These are phyloP conservation scores for Flexamia atlantica DNA, from an alignment of 2,888 invertebrate genomes.

Conservation along the genomic window DNA sequence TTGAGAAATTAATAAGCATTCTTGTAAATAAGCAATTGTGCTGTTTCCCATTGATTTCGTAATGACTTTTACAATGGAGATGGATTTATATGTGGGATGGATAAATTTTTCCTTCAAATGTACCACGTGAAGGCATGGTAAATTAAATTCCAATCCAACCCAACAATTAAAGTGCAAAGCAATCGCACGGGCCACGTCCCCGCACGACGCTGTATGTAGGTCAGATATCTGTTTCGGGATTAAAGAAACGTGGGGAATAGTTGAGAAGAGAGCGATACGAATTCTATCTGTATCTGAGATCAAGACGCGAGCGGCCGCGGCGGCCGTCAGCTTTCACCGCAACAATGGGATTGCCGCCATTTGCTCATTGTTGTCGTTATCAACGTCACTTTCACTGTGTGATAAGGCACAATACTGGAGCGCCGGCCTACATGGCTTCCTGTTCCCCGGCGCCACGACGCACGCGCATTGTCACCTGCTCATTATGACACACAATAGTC, in stretches of 20 bases:
- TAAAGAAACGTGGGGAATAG: conserved; percentile 30
- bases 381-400: conserved; percentile 52
- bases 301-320: conserved; percentile 11
- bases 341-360: conserved; percentile 57
- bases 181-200: conserved; percentile 2
- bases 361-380: conserved; percentile 57
- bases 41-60: too few relatives aligned
- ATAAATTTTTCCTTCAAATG: too few relatives aligned
- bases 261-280: conserved; percentile 53
- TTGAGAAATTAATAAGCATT: too few relatives aligned
- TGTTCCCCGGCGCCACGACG: conserved; percentile 16
- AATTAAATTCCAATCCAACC: too few relatives aligned
- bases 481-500: conserved; percentile 34
- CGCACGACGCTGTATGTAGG: conserved; percentile 10
- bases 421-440: conserved; percentile 38
- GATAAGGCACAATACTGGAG: conserved; percentile 57
- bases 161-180: too few relatives aligned
- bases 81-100: too few relatives aligned
- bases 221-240: conserved; percentile 17
- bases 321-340: conserved; percentile 32
- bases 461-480: conserved; percentile 17
- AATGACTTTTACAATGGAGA: too few relatives aligned
- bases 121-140: too few relatives aligned
- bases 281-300: conserved; percentile 56
- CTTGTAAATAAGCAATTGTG: too few relatives aligned